Conservation (phyloP, 2,797 vertebrate genomes). For the Podarcis lilfordi region DNA sequence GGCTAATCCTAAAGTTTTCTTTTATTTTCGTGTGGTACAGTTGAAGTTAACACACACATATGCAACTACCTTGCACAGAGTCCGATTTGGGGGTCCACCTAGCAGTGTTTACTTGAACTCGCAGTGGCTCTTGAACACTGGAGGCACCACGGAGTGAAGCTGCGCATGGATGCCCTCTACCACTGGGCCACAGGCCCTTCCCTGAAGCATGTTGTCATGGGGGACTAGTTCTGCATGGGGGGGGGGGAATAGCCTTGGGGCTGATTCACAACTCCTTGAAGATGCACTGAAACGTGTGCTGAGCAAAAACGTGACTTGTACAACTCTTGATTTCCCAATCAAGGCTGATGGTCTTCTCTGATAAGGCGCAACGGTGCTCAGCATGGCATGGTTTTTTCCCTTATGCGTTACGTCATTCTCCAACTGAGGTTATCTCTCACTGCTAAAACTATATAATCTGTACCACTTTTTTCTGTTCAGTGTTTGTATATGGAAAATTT, state of each 20-base stretch:
- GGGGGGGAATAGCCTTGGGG: neutral
- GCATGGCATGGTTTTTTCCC: too few relatives aligned
- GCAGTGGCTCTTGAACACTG: neutral
- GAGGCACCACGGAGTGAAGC: too few relatives aligned
- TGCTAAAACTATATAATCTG: neutral
- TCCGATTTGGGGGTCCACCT: neutral
- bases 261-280: neutral
- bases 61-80: neutral
- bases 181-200: neutral
- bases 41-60: neutral
- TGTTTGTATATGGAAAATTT: too few relatives aligned
- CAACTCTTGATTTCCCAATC: neutral
- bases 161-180: too few relatives aligned
- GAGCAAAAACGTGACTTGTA: neutral
- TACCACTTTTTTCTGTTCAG: too few relatives aligned
- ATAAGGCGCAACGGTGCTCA: neutral
- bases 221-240: neutral
- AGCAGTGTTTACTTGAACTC: neutral
- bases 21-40: neutral
- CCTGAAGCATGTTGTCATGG: neutral
- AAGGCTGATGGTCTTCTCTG: neutral
- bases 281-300: neutral
- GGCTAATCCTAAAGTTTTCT: neutral
- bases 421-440: neutral
- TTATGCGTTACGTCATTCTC: neutral